Evolutionary conservation across 2,888 invertebrate genomes (phyloP), one percentile per base, ranked within the genome.

Genomic region (Drosophila tripunctata): DNA sequence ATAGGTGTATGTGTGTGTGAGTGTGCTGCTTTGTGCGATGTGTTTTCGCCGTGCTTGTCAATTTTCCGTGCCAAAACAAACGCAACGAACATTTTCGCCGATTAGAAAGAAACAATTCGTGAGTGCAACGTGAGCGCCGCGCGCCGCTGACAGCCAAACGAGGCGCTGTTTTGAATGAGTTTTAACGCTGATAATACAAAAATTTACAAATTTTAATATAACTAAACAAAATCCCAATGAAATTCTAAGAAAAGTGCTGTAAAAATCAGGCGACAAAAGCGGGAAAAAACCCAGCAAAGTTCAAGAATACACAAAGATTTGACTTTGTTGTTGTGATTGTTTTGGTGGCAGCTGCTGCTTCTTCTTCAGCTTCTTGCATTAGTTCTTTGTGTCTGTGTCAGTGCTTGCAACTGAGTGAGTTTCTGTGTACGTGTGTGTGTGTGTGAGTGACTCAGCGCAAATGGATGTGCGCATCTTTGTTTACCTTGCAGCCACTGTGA

Each of bases 21-120:
- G 31, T 31, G 47, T 55, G 44, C 63, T 68, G 68, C 72, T 62
- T 75, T 79, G 85, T 84, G 61, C 67, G 62, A 73, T 64, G 77
- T 72, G 68, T 67, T 79, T 76, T 71, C 74, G 84, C 81, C 77
- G 77, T 78, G 74, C 79, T 65, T 79, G 87, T 84, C 84, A 81
- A 79, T 69, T 77, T 79, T 79, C 81, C 78, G 88, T 88, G 84
- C 87, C 89, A 89, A 89, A 89, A 89, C 88, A 89, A 88, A 89
- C 78, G 88, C 89, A 81, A 88, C 82, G 85, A 84, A 73, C 87
- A 86, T 88, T 86, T 88, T 87, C 86, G 88, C 88, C 89, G 90
- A 89, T 90, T 90, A 90, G 90, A 90, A 88, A 87, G 84, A 87
- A 88, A 88, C 87, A 84, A 83, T 81, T 86, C 78, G 77, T 82